These are phyloP conservation scores for Alethe castanea DNA, from an alignment of 2,113 vertebrate genomes.

Conservation along the genomic window DNA sequence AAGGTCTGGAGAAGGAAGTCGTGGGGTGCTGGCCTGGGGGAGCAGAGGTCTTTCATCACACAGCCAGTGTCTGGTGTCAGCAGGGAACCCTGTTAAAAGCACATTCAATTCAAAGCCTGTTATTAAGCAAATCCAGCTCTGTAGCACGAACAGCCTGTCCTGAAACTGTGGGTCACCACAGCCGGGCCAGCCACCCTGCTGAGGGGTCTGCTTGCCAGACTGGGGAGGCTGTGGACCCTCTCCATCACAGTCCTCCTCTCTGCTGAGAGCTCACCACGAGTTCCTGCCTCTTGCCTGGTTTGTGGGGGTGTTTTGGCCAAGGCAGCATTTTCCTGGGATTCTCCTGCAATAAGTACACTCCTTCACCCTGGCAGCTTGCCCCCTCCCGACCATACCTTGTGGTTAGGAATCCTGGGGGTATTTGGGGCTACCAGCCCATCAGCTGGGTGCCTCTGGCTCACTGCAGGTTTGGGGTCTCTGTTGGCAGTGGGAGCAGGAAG, in stretches of 20 bases:
- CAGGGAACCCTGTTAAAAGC: background rate
- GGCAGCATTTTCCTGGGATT: background rate
- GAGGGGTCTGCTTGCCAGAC: background rate
- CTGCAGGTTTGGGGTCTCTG: background rate
- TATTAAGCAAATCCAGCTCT: conserved; percentile 11
- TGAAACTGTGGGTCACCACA: background rate
- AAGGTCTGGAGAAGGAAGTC: background rate
- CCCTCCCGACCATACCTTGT: background rate
- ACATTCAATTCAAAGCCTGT: conserved; percentile 28
- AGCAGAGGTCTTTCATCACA: conserved; percentile 18
- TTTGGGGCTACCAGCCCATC: background rate
- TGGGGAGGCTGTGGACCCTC: background rate
- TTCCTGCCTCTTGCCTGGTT: background rate
- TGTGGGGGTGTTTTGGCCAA: background rate
- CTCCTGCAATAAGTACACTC: background rate
- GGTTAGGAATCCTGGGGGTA: background rate
- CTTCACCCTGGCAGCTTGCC: background rate
- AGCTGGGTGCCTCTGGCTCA: background rate
- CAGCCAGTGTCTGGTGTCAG: conserved; percentile 23
- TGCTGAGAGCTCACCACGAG: fast-evolving
- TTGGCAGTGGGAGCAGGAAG: too few species aligned
- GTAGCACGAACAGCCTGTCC: conserved; percentile 32
- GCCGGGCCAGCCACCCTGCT: background rate
- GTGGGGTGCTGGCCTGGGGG: background rate
- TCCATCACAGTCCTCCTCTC: fast-evolving